Evolutionary conservation across 2,113 vertebrate genomes (phyloP), one percentile per base, ranked within the genome.

Genomic region (Argyrosomus japonicus): DNA sequence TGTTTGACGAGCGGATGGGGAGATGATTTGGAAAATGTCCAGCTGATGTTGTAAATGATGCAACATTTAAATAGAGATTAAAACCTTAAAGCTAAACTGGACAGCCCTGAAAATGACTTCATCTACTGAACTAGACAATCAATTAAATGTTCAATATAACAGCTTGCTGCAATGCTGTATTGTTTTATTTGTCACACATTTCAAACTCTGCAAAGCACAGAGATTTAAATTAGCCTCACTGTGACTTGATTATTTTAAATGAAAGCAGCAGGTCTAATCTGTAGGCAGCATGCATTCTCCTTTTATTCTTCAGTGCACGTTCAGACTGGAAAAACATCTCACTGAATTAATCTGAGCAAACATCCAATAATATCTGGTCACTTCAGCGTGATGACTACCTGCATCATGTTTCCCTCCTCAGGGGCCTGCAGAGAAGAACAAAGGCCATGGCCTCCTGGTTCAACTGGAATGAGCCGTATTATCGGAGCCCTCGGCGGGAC

Each of bases 361-460:
- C 40, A 71, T 27, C 14, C 54, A 23, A 21, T 70, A 21, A 27
- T 13, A 32, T 61, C 11, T 10, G 12, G 10, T 58, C 3, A n/a
- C 19, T 6, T 43, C 17, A 43, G n/a, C 8, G 51, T 54, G 27
- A 15, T 48, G 21, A 43, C 36, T 67, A 27, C 23, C 15, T 76
- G 25, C 40, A 13, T 10, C 50, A 7, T 13, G 9, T 75, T 4
- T 45, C 18, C 8, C n/a, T 72, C 79, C 43, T 64, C 23, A 84
- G 77, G 36, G 27, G 45, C 47, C 53, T 12, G 32, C 21, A 51
- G 36, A 58, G 74, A 77, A 80, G 56, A 45, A 71, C 82, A 48
- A 40, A 2, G 95, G 77, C 94, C 53, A 94, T 99, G 95, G 92
- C 95, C 75, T 96, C 97, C 3, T 98, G 97, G 98, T 96, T 99